phyloP scores from a whole-genome alignment of 2,797 vertebrate genomes.

The Tadarida brasiliensis region DNA sequence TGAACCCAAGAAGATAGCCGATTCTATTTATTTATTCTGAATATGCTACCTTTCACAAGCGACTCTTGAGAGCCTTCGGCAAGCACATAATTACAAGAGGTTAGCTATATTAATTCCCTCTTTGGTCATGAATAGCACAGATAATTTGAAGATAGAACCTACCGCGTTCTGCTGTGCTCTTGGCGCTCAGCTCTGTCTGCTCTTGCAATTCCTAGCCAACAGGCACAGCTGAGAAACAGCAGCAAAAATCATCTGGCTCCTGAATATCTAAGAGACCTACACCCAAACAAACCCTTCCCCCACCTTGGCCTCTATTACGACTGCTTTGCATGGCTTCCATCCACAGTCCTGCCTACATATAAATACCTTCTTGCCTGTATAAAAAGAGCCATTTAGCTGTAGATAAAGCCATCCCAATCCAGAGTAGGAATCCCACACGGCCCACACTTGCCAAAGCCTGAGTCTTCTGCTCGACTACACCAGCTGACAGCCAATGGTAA shows the following conservation, averaged over 20 bases:
- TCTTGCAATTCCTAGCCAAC: neutral
- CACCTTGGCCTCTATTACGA: neutral
- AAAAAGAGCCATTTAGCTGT: neutral
- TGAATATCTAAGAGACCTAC: neutral
- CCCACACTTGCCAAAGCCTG: neutral
- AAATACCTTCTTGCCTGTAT: neutral
- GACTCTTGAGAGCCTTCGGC: neutral
- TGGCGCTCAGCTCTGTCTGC: neutral
- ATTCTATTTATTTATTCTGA: neutral
- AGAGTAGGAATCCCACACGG: neutral
- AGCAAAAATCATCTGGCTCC: neutral
- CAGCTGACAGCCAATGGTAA: neutral
- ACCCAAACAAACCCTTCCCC: neutral
- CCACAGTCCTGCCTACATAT: neutral
- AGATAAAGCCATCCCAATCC: neutral
- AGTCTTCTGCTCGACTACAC: neutral
- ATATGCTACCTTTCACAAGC: neutral
- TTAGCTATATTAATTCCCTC: neutral
- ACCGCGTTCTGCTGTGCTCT: fast-evolving
- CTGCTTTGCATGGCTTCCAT: neutral
- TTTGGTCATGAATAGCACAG: neutral
- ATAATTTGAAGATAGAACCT: neutral
- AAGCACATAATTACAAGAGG: neutral
- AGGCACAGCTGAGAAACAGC: neutral
- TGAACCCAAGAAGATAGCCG: neutral